Evolutionary conservation across 2,888 invertebrate genomes (phyloP).

Genomic region (Monoplex corrugatus): DNA sequence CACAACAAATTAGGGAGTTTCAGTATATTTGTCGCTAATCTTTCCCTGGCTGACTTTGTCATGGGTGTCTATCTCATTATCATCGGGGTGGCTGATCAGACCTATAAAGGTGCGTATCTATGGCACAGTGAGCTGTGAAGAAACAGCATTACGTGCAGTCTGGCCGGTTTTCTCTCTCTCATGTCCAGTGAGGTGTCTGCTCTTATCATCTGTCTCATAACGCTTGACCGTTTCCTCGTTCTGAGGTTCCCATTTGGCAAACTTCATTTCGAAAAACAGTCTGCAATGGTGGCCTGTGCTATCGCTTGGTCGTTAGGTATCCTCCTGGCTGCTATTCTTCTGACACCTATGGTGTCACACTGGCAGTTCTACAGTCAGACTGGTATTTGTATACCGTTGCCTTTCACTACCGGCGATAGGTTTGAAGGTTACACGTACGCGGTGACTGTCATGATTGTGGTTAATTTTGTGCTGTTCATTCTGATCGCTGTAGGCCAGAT

Average conservation of each 20-base stretch:
- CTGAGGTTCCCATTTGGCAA: neutral
- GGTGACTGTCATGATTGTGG: neutral
- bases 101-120: neutral
- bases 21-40: neutral
- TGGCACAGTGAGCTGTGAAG: neutral
- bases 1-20: neutral
- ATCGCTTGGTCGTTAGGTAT: neutral
- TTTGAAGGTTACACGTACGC: neutral
- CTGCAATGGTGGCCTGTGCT: neutral
- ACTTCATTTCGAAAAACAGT: neutral
- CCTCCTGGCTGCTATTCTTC: neutral
- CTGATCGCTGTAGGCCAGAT: neutral
- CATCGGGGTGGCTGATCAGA: neutral
- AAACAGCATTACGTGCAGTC: neutral
- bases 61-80: neutral
- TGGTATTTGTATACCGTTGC: neutral
- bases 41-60: neutral
- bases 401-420: neutral
- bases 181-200: neutral
- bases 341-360: neutral
- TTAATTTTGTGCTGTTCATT: neutral
- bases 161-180: neutral
- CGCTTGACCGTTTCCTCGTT: neutral
- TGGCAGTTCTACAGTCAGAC: neutral
- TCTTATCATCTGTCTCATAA: neutral